These are phyloP conservation scores for Eledona agricola DNA, from an alignment of 2,888 invertebrate species.

Conservation along the genomic window DNA sequence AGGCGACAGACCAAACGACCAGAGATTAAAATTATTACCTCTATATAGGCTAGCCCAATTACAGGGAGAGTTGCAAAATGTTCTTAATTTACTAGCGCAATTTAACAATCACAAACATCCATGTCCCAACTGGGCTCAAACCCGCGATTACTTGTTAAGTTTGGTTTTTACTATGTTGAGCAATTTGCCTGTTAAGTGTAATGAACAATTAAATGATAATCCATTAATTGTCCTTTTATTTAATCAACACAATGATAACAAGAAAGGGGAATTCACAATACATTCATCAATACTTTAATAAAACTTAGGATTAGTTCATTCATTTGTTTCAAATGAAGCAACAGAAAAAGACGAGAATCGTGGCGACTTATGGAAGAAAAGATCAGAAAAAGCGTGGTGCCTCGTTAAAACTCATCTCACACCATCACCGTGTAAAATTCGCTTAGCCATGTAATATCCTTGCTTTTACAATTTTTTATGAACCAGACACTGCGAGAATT, in stretches of 20 bases:
- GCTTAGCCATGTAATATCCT: conserved; percentile 6
- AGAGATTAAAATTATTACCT: no score
- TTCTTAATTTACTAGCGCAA: no score
- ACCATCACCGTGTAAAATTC: conserved; percentile 23
- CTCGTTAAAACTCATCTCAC: conserved; percentile 1
- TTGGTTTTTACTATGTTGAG: no score
- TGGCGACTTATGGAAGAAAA: conserved; percentile 15
- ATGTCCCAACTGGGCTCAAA: no score
- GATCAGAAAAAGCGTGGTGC: conserved; percentile 21
- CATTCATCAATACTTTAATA: conserved; percentile 36
- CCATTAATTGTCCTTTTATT: conserved; percentile 20
- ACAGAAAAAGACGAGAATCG: conserved; percentile 1
- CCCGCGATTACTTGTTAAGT: no score
- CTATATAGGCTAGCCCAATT: no score
- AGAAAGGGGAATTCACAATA: conserved; percentile 32
- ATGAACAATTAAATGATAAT: no score
- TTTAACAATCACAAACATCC: no score
- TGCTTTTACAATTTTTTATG: conserved; percentile 28
- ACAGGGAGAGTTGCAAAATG: no score
- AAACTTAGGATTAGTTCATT: conserved; percentile 29
- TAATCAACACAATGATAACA: conserved; percentile 36
- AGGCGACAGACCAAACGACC: no score
- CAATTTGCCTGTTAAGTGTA: no score
- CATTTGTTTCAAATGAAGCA: conserved; percentile 2
- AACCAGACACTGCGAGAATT: conserved; percentile 27